Evolutionary conservation across 2,888 invertebrate species (phyloP).

Genomic region (Nymphalis c-album): DNA sequence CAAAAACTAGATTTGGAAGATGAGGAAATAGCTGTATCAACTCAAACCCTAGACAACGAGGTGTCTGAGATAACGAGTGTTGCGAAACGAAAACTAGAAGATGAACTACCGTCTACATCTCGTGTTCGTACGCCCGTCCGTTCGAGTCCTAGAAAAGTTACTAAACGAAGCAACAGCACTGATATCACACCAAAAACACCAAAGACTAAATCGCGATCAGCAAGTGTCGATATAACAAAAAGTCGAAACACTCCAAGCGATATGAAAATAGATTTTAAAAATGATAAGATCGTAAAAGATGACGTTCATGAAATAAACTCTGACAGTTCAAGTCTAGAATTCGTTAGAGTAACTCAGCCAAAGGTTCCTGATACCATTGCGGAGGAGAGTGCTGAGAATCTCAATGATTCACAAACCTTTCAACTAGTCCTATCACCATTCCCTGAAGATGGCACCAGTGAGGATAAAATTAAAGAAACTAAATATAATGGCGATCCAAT

Average conservation of each 20-base stretch:
- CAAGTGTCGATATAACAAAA: slow-evolving; percentile 65
- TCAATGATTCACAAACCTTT: slow-evolving; percentile 72
- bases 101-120: slow-evolving; percentile 59
- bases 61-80: slow-evolving; percentile 61
- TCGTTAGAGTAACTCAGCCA: slow-evolving; percentile 55
- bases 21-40: slow-evolving; percentile 51
- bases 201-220: slow-evolving; percentile 65
- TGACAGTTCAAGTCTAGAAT: slow-evolving; percentile 53
- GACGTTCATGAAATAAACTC: slow-evolving; percentile 40
- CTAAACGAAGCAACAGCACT: slow-evolving; percentile 69
- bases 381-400: slow-evolving; percentile 55
- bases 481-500: slow-evolving; percentile 62
- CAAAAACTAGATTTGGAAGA: slow-evolving; percentile 61
- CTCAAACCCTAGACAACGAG: slow-evolving; percentile 67
- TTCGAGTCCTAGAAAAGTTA: slow-evolving; percentile 62
- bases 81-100: slow-evolving; percentile 52
- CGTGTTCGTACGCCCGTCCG: slow-evolving; percentile 59
- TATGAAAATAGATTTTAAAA: slow-evolving; percentile 44
- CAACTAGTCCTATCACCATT: slow-evolving; percentile 65
- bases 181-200: slow-evolving; percentile 64
- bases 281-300: slow-evolving; percentile 40
- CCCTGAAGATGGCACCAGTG: slow-evolving; percentile 39
- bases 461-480: slow-evolving; percentile 42
- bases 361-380: slow-evolving; percentile 55
- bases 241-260: slow-evolving; percentile 55